Conservation (phyloP, 1,140 invertebrate genomes). For the Potamilus streckersoni region DNA sequence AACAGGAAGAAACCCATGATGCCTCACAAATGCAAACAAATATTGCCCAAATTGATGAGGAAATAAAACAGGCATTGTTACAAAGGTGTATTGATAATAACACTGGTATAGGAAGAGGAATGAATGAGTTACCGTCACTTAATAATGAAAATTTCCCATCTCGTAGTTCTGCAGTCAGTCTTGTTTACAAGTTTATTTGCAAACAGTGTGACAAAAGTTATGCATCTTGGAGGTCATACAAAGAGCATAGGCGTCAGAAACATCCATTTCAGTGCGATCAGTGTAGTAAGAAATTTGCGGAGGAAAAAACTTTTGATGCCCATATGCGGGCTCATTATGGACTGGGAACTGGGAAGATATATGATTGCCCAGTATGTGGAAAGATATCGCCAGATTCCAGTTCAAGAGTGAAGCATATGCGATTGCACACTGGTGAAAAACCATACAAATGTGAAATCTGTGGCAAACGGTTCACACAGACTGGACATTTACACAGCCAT, state of each 20-base stretch:
- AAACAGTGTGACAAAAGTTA: too few relatives aligned
- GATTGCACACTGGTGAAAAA: conserved; percentile 84
- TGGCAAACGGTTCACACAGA: conserved; percentile 90
- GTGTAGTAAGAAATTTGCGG: conserved; percentile 18
- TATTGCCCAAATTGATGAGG: too few relatives aligned
- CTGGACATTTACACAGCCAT: conserved; percentile 92
- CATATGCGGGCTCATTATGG: conserved; percentile 26
- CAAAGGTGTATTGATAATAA: too few relatives aligned
- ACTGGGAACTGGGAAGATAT: conserved; percentile 9
- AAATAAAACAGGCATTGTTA: too few relatives aligned
- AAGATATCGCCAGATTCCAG: conserved; percentile 29
- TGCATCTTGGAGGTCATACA: conserved; percentile 13
- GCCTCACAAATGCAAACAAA: too few relatives aligned
- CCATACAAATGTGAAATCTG: conserved; percentile 89
- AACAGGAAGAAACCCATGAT: too few relatives aligned
- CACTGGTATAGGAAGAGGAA: too few relatives aligned
- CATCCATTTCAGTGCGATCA: conserved; percentile 26
- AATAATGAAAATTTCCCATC: too few relatives aligned
- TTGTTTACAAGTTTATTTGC: too few relatives aligned
- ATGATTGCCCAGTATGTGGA: conserved; percentile 31
- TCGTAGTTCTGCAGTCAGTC: too few relatives aligned
- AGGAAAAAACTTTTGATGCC: conserved; percentile 15
- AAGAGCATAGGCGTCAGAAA: conserved; percentile 27
- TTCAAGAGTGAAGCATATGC: conserved; percentile 34
- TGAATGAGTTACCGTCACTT: too few relatives aligned